Percentiles rank a stretch among this genome's conserved stretches.
Conservation (phyloP, 2,888 invertebrate genomes). For the Kuschelorhynchus macadamiae region DNA sequence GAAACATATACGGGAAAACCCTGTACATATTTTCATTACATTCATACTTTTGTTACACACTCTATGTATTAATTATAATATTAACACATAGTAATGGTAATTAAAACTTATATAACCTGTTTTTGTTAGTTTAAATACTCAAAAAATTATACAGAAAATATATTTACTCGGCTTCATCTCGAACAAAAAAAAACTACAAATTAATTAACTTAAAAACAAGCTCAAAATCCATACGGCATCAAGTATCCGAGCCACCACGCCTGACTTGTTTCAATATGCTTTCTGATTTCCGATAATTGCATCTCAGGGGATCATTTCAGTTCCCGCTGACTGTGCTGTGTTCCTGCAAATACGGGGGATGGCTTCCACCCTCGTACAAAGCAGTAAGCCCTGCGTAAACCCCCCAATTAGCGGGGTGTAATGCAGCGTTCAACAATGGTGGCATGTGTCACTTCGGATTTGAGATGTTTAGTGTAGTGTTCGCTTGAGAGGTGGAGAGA, state of each 20-base stretch:
- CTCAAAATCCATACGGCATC: conserved; percentile 5
- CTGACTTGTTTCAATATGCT: conserved; percentile 62
- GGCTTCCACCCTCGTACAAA: conserved; percentile 23
- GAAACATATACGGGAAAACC: no score
- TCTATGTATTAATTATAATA: no score
- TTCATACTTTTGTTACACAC: no score
- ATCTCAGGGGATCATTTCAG: conserved; percentile 62
- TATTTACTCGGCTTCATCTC: no score
- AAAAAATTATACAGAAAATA: no score
- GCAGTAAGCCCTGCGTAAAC: conserved; percentile 29
- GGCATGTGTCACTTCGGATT: conserved; percentile 68
- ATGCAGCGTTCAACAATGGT: conserved; percentile 67
- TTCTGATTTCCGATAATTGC: conserved; percentile 63
- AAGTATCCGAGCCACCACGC: conserved; percentile 24
- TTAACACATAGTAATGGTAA: no score
- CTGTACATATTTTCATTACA: no score
- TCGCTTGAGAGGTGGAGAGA: no score
- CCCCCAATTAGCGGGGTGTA: conserved; percentile 66
- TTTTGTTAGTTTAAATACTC: no score
- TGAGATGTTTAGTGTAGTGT: conserved; percentile 49
- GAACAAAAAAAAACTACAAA: no score
- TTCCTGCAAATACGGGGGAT: conserved; percentile 17
- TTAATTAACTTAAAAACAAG: background rate
- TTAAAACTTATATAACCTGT: no score
- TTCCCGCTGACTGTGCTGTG: conserved; percentile 51